These are phyloP conservation scores for Galeopterus variegatus DNA, from an alignment of 2,113 vertebrate genomes.

Conservation along the genomic window DNA sequence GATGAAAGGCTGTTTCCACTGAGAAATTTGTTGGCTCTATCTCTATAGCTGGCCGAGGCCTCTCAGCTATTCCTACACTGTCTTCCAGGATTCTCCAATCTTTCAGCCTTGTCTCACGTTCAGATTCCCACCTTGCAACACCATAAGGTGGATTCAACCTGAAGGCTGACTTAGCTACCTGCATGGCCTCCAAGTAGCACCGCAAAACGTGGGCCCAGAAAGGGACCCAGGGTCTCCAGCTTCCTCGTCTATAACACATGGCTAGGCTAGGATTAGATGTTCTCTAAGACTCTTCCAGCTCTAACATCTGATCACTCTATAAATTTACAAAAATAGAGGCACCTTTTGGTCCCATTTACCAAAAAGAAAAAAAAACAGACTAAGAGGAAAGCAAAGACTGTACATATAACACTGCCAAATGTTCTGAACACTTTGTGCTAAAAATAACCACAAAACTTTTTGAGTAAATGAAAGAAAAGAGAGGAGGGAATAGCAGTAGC, in stretches of 20 bases:
- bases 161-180: background rate
- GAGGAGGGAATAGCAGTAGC: background rate
- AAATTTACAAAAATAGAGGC: conserved; percentile 57
- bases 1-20: background rate
- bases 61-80: background rate
- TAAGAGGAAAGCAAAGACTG: conserved; percentile 60
- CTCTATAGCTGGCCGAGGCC: background rate
- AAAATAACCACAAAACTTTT: conserved; percentile 7
- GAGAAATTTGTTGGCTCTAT: background rate
- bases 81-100: background rate
- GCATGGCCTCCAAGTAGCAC: background rate
- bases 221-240: background rate
- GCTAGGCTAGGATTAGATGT: background rate
- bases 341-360: conserved; percentile 55
- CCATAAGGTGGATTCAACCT: background rate
- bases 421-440: conserved; percentile 62
- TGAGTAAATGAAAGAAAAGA: conserved; percentile 53
- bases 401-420: conserved; percentile 55
- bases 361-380: background rate
- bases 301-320: background rate
- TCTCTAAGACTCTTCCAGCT: background rate
- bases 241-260: background rate
- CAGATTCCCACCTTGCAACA: background rate
- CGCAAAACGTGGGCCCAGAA: background rate
- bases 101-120: background rate